Evolutionary conservation across 2,113 vertebrate species (phyloP), one percentile per base, ranked within the genome.

Genomic region (Mus spicilegus): DNA sequence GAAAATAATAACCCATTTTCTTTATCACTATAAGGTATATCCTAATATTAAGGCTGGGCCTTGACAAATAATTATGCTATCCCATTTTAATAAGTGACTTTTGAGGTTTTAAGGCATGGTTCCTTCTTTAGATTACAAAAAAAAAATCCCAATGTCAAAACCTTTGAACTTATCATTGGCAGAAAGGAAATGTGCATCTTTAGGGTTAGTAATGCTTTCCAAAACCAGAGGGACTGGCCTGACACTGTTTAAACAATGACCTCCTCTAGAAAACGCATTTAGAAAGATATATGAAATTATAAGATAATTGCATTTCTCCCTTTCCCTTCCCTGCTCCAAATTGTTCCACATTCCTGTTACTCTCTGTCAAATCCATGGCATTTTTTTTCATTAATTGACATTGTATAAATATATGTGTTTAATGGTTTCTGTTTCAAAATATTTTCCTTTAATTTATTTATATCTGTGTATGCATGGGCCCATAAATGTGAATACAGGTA

Each of bases 11-110:
- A 67, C 36, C 0, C 1, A 51, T 77, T 20, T 4, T 90, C 51
- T 90, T 78, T 81, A 87, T 84, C 13, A 42, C 7, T 20, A n/a
- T 13, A 77, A 86, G 17, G 46, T 17, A 87, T 20, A 14, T 39
- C 76, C 85, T 94, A 39, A 92, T 91, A 77, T 73, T 87, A 94
- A 95, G 7, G 22, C 63, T 61, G 0, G 24, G 70, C 19, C 3
- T 88, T 51, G 24, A 77, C 28, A 28, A 80, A 75, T 73, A 26
- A 72, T 70, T 22, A 78, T 75, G 46, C 2, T 67, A 46, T 1
- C 7, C 69, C 75, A 26, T 67, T 96, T 93, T 95, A 82, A 85
- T 56, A 73, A 96, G 51, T 81, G 12, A 61, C 16, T 69, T 81
- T 58, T 72, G 22, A 87, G 8, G 46, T 95, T 92, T 76, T 76